Base-by-base conservation (phyloP, 2,888 invertebrate genomes). In the Troilus luridus region DNA sequence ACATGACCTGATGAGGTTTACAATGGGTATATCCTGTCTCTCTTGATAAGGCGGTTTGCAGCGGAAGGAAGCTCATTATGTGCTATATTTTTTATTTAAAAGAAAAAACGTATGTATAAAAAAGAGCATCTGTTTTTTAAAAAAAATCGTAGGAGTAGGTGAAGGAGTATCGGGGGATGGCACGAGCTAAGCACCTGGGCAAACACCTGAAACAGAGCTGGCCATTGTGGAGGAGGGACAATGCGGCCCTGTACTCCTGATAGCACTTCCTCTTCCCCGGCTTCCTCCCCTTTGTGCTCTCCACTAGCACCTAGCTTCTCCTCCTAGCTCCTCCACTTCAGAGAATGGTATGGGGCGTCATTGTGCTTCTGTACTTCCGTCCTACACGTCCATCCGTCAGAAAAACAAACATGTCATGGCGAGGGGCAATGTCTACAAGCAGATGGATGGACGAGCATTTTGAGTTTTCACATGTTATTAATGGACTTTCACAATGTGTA, bases 31-130 rank as follows among this genome's bases (percentile, higher is more conserved):
- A 54, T 81, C 81, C 81, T 81, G 41, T 81, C 54, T 8, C 54
- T 81, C 9, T 56, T 0, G 81, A 81, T 81, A 19, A 54, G 24
- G 67, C 5, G 67, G 67, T 67, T 67, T 27, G 54, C 54, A 54
- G 41, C 81, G 81, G 81, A 81, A 81, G 81, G 81, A 81, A 81
- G 54, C 41, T 56, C 41, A 81, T 81, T 81, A 81, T 81, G 81
- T 81, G 41, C 81, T 81, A 24, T 56, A 41, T 21, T 81, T 81
- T 81, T 81, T 19, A 81, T 54, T 21, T 54, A 81, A 41, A 81
- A 81, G 19, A 67, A 81, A 67, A 24, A 27, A 6, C 2, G 8
- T n/a, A 67, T 24, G 14, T 8, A 21, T 17, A 81, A 81, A 81
- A 81, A 54, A 81, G 54, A 81, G 54, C 81, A 81, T 81, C 81